These are phyloP conservation scores for Leptopilina clavipes DNA, from an alignment of 1,140 invertebrate species.

Conservation along the genomic window DNA sequence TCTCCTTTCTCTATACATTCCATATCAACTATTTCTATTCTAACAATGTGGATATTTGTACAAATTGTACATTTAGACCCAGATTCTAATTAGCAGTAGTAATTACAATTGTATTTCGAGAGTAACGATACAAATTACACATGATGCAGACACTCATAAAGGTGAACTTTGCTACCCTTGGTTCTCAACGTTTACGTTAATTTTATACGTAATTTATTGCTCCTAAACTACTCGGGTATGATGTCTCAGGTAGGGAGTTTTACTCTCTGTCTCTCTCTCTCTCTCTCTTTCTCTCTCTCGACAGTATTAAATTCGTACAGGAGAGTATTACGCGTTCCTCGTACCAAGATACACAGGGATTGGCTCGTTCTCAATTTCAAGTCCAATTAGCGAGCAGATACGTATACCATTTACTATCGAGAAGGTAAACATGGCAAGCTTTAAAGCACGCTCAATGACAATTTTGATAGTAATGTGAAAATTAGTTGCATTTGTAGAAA, in stretches of 20 bases:
- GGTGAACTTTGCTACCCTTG: conserved; percentile 18
- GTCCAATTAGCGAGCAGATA: conserved; percentile 28
- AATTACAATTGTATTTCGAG: conserved; percentile 27
- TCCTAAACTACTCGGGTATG: conserved; percentile 26
- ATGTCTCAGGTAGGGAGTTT: conserved; percentile 2
- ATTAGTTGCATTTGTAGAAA: conserved; percentile 12
- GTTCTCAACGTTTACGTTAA: conserved; percentile 14
- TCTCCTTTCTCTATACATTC: conserved; percentile 39
- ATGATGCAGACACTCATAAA: conserved; percentile 27
- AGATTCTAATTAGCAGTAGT: conserved; percentile 25
- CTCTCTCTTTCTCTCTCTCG: too few species aligned
- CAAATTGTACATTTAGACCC: conserved; percentile 26
- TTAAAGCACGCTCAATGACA: conserved; percentile 4
- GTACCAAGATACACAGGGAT: conserved; percentile 22
- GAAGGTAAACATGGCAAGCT: neutral
- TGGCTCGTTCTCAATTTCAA: conserved; percentile 29
- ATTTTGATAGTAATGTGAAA: neutral
- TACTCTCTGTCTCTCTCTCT: neutral
- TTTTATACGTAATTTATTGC: conserved; percentile 33
- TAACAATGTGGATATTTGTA: conserved; percentile 41
- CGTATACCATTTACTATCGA: conserved; percentile 26
- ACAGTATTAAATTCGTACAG: conserved; percentile 23
- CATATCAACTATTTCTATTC: conserved; percentile 11
- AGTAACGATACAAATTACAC: conserved; percentile 31
- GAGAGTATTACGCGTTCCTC: conserved; percentile 25